Base-by-base conservation (phyloP, 2,113 vertebrate species). In the Cranoglanis bouderius region DNA sequence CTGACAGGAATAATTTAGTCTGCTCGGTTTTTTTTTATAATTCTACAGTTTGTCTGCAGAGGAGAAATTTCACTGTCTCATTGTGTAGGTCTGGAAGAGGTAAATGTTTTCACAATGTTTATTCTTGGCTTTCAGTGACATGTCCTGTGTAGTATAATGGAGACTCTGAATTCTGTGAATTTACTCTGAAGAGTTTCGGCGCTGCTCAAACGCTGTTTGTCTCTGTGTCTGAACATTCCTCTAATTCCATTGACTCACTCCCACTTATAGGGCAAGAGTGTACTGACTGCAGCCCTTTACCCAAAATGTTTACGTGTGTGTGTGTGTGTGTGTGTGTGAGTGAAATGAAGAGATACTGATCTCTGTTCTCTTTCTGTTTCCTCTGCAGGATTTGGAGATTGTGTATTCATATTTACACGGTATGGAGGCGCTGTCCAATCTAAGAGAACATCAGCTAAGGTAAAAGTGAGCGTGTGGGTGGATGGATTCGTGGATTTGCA, bases 371-470 rank as follows among this genome's bases (percentile, higher is more conserved):
- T 87, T 29, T 57, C 81, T 77, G 92, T 65, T 88, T 51, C 29
- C 57, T 94, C 93, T 92, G 51, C 94, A 99, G 98, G 98, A 99
- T 92, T 94, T 99, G 96, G 98, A 99, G 95, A 98, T 99, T 16
- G 98, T 99, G 16, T 99, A 99, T 93, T 99, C 98, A 0, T 99
- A 99, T 92, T 96, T 99, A 84, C 98, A 99, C 63, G 98, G 98
- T 32, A 99, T 99, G 98, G 98, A 99, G 94, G 98, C 98, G 35
- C 94, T 99, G 90, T 99, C 98, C 85, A 99, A 99, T 94, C 95
- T 99, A 88, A 94, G 98, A 75, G 98, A 99, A 77, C 98, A 99
- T 93, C 98, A 99, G 91, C 95, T 99, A 87, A 97, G 98, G 98
- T 99, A 93, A 93, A 94, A 85, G n/a, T 65, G 26, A 26, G 53